These are phyloP conservation scores for Gila robusta DNA, from an alignment of 2,797 vertebrate species.

Conservation along the genomic window DNA sequence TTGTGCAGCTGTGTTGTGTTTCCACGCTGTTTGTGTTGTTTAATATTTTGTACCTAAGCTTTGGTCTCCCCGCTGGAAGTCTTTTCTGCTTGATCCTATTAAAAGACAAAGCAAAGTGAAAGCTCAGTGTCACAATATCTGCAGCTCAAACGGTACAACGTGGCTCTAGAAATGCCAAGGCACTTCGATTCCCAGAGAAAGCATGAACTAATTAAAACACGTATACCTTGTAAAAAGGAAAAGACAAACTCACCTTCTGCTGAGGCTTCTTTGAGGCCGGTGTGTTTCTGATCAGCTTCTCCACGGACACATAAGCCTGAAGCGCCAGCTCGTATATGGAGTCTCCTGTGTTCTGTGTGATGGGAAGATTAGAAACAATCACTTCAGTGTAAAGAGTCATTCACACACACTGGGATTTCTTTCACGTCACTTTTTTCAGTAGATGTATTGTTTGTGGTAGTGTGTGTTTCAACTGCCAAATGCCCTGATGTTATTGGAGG, in stretches of 20 bases:
- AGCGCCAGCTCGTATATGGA: constrained; percentile 87
- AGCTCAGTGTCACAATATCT: not conserved
- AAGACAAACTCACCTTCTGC: constrained; percentile 47
- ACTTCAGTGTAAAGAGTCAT: not conserved
- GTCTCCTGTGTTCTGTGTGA: constrained; percentile 80
- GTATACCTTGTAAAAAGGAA: no score
- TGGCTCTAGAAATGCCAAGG: not conserved
- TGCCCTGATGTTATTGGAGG: not conserved
- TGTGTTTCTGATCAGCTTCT: constrained; percentile 79
- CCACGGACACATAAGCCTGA: constrained; percentile 84
- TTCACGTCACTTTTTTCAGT: not conserved
- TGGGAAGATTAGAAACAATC: not conserved
- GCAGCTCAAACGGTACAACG: not conserved
- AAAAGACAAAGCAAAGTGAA: not conserved
- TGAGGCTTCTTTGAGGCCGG: constrained; percentile 65
- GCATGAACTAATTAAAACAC: not conserved
- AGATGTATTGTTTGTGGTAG: not conserved
- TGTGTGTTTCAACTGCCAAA: not conserved
- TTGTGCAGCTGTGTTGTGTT: constrained; percentile 36
- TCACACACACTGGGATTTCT: constrained; percentile 19
- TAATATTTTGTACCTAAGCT: constrained; percentile 38
- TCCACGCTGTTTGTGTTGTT: not conserved
- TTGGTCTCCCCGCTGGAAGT: constrained; percentile 42
- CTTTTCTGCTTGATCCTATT: constrained; percentile 21
- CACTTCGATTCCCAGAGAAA: not conserved